Evolutionary conservation across 2,797 vertebrate species (phyloP), one percentile per base, ranked within the genome.

Genomic region (Enteromius anoplus): DNA sequence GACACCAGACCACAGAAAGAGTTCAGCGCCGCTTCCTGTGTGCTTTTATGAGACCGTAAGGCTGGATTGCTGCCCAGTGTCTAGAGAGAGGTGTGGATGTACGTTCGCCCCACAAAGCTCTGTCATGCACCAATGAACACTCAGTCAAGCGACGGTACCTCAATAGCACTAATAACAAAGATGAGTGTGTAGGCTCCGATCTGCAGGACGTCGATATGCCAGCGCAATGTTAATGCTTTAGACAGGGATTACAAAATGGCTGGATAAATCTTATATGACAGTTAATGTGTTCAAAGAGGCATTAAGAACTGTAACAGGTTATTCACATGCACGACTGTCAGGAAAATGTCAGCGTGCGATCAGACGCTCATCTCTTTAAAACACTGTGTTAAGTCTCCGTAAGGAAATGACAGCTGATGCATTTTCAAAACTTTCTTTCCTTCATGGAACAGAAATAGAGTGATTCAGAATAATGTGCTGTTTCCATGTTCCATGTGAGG

Each of bases 101-200:
- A 72, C 15, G 42, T 73, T 77, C 58, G 15, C 60, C 64, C n/a
- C 75, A 83, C 82, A 83, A 85, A 80, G 65, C 75, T 47, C 51
- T 29, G 60, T 75, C 83, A 85, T 64, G 81, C 83, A 78, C 70
- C 73, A 47, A 60, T 68, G 68, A 72, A 40, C 72, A 21, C 81
- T 85, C 83, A 75, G 73, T 81, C 83, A 75, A 75, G 85, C 80
- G 65, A 75, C 32, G 21, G n/a, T 81, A 69, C 64, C 75, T 80
- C 72, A 71, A 85, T 78, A 79, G 69, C 77, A 37, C 51, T 81
- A 86, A 86, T 84, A 80, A 81, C 58, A 65, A 49, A 68, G 75
- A 82, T 86, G 78, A 81, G 75, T 47, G 76, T 83, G 62, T 69
- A 49, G 51, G 58, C 73, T 77, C 42, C 11, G 75, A 86, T 82